phyloP scores from a whole-genome alignment of 2,113 vertebrate species.

The Brachyhypopomus gauderio region DNA sequence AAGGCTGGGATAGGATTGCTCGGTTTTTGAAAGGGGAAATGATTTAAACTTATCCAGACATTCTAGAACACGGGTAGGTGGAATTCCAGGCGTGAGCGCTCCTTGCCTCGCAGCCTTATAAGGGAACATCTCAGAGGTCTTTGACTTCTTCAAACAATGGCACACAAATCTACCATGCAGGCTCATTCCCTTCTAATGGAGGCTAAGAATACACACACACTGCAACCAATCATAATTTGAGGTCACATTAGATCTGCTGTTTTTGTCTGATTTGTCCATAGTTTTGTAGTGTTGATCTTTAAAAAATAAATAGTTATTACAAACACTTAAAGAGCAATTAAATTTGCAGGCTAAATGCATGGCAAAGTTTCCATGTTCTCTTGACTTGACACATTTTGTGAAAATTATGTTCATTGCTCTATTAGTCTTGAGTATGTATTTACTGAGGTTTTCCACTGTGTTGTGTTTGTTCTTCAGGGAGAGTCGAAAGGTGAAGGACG shows the following conservation, averaged over 20 bases:
- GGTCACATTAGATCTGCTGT: slow-evolving; percentile 1
- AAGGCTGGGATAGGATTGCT: neutral
- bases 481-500: slow-evolving; percentile 55
- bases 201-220: slow-evolving; percentile 49
- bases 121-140: slow-evolving; percentile 54
- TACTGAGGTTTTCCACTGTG: slow-evolving; percentile 6
- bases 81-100: slow-evolving; percentile 48
- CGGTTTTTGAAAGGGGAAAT: slow-evolving; percentile 23
- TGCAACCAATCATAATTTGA: neutral
- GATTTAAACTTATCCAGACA: slow-evolving; percentile 22
- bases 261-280: neutral
- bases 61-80: slow-evolving; percentile 23
- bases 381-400: neutral
- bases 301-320: neutral
- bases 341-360: neutral
- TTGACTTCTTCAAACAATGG: slow-evolving; percentile 52
- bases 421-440: neutral
- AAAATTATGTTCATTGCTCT: neutral
- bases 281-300: slow-evolving; percentile 17
- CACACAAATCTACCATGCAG: slow-evolving; percentile 35
- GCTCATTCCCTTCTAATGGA: slow-evolving; percentile 41
- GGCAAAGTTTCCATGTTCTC: neutral
- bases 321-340: neutral
- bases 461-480: slow-evolving; percentile 43
- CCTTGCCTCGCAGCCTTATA: slow-evolving; percentile 57